These are phyloP conservation scores for Lagopus muta DNA, from an alignment of 2,113 vertebrate species.

Conservation along the genomic window DNA sequence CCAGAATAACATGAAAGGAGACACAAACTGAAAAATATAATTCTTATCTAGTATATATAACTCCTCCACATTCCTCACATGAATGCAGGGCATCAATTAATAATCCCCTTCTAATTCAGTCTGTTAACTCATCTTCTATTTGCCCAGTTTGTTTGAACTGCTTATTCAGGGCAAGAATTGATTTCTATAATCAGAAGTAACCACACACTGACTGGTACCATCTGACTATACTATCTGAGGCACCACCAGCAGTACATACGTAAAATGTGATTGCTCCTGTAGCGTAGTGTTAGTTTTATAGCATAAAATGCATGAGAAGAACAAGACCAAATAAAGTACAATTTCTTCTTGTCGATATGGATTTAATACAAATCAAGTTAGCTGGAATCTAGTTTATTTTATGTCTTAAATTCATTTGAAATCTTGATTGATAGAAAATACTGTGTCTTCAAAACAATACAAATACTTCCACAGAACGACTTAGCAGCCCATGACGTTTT, in stretches of 20 bases:
- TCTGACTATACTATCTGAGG: neutral
- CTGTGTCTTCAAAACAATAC: neutral
- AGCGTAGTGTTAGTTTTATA: neutral
- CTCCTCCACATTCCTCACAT: slow-evolving; percentile 24
- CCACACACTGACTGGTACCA: neutral
- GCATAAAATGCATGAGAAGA: neutral
- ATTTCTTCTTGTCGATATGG: too few species aligned
- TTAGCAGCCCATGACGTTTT: neutral
- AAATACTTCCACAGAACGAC: neutral
- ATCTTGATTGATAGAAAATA: neutral
- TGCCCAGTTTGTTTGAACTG: neutral
- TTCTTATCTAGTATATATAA: slow-evolving; percentile 36
- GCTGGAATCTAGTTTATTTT: neutral
- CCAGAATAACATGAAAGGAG: neutral
- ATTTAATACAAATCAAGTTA: neutral
- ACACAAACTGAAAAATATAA: neutral
- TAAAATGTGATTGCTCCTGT: too few species aligned
- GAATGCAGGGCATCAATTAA: slow-evolving; percentile 30
- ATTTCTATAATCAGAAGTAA: slow-evolving; percentile 40
- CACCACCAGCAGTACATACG: slow-evolving; percentile 1
- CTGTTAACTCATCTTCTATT: slow-evolving; percentile 46
- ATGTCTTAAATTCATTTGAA: neutral
- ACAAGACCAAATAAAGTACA: neutral
- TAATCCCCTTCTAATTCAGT: slow-evolving; percentile 56
- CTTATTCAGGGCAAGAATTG: slow-evolving; percentile 27